Conservation (phyloP, 2,888 invertebrate genomes). For the Theristus sp. region DNA sequence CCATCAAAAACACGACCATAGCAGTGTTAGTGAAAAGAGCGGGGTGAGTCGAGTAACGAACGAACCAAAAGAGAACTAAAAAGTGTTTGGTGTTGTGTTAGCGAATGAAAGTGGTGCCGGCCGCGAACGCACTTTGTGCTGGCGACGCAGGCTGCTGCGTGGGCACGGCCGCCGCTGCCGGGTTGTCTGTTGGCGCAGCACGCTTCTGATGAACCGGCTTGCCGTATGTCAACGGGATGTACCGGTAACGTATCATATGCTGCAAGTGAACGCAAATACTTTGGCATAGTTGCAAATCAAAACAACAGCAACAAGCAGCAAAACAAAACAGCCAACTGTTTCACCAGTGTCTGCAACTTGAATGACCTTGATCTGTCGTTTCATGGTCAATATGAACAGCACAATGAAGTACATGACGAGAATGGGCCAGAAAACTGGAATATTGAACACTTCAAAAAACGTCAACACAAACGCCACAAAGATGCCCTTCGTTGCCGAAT, state of each 20-base stretch:
- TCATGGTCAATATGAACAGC: conserved; percentile 95
- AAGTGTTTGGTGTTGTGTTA: no score
- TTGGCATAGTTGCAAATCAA: no score
- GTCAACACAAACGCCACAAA: conserved; percentile 73
- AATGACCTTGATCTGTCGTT: conserved; percentile 85
- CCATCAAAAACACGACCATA: no score
- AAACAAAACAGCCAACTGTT: no score
- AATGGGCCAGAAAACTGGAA: conserved; percentile 99
- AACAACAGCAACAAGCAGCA: no score
- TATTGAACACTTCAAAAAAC: conserved; percentile 89
- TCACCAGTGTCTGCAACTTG: background rate
- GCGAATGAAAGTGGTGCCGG: background rate
- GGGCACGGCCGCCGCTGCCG: background rate
- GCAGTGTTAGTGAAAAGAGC: no score
- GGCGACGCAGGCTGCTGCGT: background rate
- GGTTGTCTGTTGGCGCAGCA: background rate
- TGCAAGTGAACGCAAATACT: no score
- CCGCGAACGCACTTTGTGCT: background rate
- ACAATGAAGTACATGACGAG: conserved; percentile 99
- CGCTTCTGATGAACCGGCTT: conserved; percentile 53
- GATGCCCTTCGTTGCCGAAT: conserved; percentile 84
- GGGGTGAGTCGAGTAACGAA: no score
- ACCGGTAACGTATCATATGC: conserved; percentile 99
- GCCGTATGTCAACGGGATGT: conserved; percentile 92
- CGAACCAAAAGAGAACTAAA: no score